Percentiles rank a stretch among this genome's conserved stretches.
phyloP scores from a whole-genome alignment of 2,888 invertebrate species.

The Orthosia incerta region DNA sequence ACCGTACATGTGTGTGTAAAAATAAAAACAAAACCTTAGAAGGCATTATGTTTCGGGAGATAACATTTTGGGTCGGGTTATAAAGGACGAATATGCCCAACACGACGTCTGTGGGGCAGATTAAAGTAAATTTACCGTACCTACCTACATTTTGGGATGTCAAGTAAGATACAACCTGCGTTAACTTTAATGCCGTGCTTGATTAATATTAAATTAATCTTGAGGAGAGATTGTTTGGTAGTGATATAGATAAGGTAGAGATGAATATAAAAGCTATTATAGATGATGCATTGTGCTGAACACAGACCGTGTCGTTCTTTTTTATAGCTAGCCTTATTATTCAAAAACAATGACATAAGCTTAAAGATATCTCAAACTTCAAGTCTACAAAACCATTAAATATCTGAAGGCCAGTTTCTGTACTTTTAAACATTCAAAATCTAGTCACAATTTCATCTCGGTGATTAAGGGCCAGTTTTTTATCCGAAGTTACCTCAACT shows the following conservation, averaged over 20 bases:
- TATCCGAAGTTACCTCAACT: too few relatives aligned
- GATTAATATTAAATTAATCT: slow-evolving; percentile 41
- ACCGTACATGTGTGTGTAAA: slow-evolving; percentile 10
- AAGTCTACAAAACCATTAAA: too few relatives aligned
- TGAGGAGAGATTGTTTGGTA: slow-evolving; percentile 9
- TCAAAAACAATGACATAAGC: too few relatives aligned
- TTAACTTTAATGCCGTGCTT: slow-evolving; percentile 32
- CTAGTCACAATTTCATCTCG: too few relatives aligned
- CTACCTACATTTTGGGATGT: slow-evolving; percentile 35
- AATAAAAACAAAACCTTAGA: slow-evolving; percentile 19
- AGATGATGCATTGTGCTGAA: not conserved
- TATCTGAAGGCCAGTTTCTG: too few relatives aligned
- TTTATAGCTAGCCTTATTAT: too few relatives aligned
- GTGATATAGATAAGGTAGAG: not conserved
- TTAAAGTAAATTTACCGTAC: slow-evolving; percentile 45
- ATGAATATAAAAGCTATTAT: not conserved
- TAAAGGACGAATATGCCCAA: slow-evolving; percentile 35
- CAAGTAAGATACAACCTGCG: slow-evolving; percentile 31
- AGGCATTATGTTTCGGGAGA: slow-evolving; percentile 12
- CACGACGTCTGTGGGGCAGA: slow-evolving; percentile 39
- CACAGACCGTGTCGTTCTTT: too few relatives aligned
- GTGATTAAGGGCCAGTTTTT: too few relatives aligned
- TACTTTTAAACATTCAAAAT: too few relatives aligned
- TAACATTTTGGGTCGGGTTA: slow-evolving; percentile 21
- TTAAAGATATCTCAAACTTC: too few relatives aligned